Base-by-base conservation (phyloP, 2,113 vertebrate genomes). In the Craseonycteris thonglongyai region DNA sequence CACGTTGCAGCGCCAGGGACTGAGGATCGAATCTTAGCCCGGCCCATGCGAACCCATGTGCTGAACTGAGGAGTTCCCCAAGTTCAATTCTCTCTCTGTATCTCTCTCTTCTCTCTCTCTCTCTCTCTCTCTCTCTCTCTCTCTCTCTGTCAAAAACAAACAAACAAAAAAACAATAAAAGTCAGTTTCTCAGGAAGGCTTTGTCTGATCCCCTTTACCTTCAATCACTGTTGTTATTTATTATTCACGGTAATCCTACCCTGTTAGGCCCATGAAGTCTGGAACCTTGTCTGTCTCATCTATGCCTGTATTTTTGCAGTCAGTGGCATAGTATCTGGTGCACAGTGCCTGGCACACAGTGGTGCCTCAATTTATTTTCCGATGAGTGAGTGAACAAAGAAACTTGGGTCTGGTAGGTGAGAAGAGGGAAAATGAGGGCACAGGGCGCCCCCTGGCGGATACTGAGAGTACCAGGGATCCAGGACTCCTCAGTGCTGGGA, bases 391-490 rank as follows among this genome's bases (percentile, higher is more conserved):
- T 83, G 47, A 95, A 96, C 88, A 96, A 93, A 94, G 84, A 45
- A 89, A 51, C 58, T 61, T 49, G 74, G 19, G 26, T 22, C 47
- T 38, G 38, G 51, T 22, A 38, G 38, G 7, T 75, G 56, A 83
- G 21, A 14, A 38, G 58, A 83, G 9, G 74, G 54, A 30, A 88
- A 84, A 59, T 26, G 33, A 93, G 75, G 33, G 14, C 10, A 35
- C 18, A 40, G 79, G 30, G 84, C 56, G 63, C 92, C 96, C 89
- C 95, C 97, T 96, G 74, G 93, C 89, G 97, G 89, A 86, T n/a
- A 59, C 9, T 10, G 11, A 8, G 58, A 45, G 61, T 51, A 69
- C 35, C 76, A 54, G 54, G 81, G 47, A 66, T 59, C 49, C 22
- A 80, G 54, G 22, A 49, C 47, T n/a, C 30, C 16, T 81, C 54